These are phyloP conservation scores for Poecilia gillii DNA, from an alignment of 2,797 vertebrate genomes.

Conservation along the genomic window DNA sequence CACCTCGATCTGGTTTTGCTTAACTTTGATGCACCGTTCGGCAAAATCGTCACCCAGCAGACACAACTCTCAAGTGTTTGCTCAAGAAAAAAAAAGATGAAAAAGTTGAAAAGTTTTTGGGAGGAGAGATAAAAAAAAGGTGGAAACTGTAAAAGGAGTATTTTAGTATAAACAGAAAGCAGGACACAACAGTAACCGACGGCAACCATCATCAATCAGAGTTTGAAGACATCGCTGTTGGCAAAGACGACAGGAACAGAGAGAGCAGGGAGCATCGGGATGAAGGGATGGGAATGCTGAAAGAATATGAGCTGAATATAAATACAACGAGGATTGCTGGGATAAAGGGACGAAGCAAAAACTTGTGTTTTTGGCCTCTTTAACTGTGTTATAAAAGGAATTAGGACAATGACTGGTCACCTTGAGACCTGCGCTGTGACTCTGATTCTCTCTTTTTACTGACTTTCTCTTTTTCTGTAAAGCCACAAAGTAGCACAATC, in stretches of 20 bases:
- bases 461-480: neutral
- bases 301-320: constrained; percentile 59
- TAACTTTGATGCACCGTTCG: constrained; percentile 16
- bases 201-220: constrained; percentile 79
- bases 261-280: constrained; percentile 41
- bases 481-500: constrained; percentile 5
- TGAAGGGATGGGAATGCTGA: constrained; percentile 53
- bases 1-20: neutral
- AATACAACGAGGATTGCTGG: constrained; percentile 24
- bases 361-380: constrained; percentile 66
- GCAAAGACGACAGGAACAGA: constrained; percentile 75
- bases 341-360: constrained; percentile 17
- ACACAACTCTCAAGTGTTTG: constrained; percentile 55
- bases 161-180: constrained; percentile 76
- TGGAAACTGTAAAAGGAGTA: constrained; percentile 30
- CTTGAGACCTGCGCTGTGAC: constrained; percentile 63
- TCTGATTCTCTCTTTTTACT: neutral
- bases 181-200: constrained; percentile 73
- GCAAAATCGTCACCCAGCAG: constrained; percentile 22
- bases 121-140: constrained; percentile 13
- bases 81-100: neutral
- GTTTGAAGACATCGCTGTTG: constrained; percentile 79
- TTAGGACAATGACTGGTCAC: constrained; percentile 71
- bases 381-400: constrained; percentile 70
- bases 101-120: constrained; percentile 55